Base-by-base conservation (phyloP, 2,888 invertebrate genomes). In the Aspidiotus rigidus region DNA sequence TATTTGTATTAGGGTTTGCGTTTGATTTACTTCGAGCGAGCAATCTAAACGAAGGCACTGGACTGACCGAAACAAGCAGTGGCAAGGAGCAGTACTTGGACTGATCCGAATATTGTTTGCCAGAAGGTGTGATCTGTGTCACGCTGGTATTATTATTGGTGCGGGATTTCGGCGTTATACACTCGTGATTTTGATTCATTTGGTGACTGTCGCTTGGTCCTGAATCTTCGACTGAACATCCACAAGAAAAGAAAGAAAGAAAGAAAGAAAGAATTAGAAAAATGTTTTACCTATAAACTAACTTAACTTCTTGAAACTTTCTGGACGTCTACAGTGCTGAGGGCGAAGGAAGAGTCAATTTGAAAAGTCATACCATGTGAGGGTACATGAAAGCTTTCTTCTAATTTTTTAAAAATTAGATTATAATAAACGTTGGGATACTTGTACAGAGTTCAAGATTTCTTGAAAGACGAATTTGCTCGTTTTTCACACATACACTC, bases 31-130 rank as follows among this genome's bases (percentile, higher is more conserved):
- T 81, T 73, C 82, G 62, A 44, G 67, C 66, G 2, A 64, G 10
- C 59, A 71, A 79, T 74, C 83, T 84, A 62, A 79, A 78, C 0
- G 82, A 79, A 7, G 73, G 73, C n/a, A 73, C 75, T 10, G 81
- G 81, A 7, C 83, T 79, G 44, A 83, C 79, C 55, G 83, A 83
- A 72, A 84, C 77, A 49, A 85, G 85, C 16, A 84, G 84, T 41
- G 86, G 85, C 69, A 85, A 78, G 71, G 85, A 85, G 42, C 42
- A 59, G 42, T 17, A 53, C 56, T 67, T 67, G 39, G 60, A 60
- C 49, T 67, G 67, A 5, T 57, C n/a, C 7, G 59, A 11, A 28
- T 11, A 17, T 7, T n/a, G 7, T n/a, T n/a, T n/a, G n/a, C n/a
- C n/a, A 28, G 17, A 8, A 49, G 16, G n/a, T n/a, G 56, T 67